Conservation (phyloP, 2,888 invertebrate genomes). For the Ischnura elegans region DNA sequence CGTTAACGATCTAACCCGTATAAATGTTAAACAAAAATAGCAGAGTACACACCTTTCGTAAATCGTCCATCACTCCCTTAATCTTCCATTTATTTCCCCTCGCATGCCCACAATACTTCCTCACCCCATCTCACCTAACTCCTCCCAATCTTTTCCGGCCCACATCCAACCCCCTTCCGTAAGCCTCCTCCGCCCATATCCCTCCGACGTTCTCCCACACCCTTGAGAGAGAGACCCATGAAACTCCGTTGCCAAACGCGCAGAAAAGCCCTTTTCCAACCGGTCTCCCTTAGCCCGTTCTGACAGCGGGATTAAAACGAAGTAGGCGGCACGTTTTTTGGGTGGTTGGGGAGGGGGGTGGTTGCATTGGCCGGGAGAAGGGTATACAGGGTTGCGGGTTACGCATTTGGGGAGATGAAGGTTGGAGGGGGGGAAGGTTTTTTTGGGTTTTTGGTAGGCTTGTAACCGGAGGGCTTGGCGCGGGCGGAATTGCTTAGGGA, state of each 20-base stretch:
- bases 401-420: neutral
- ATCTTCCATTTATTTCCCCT: neutral
- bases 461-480: neutral
- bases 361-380: neutral
- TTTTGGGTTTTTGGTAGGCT: neutral
- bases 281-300: constrained; percentile 48
- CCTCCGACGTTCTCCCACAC: neutral
- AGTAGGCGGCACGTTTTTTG: neutral
- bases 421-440: neutral
- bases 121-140: neutral
- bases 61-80: neutral
- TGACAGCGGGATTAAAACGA: constrained; percentile 65
- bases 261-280: neutral
- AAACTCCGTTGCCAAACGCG: neutral
- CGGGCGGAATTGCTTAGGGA: neutral
- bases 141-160: neutral
- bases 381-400: neutral
- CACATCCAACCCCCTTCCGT: neutral
- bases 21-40: no score
- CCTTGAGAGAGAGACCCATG: neutral
- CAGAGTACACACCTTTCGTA: no score
- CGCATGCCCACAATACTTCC: neutral
- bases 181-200: constrained; percentile 10
- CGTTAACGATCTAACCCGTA: no score
- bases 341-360: neutral